These are phyloP conservation scores for Caenorhabditis auriculariae DNA, from an alignment of 2,888 invertebrate genomes.

Conservation along the genomic window DNA sequence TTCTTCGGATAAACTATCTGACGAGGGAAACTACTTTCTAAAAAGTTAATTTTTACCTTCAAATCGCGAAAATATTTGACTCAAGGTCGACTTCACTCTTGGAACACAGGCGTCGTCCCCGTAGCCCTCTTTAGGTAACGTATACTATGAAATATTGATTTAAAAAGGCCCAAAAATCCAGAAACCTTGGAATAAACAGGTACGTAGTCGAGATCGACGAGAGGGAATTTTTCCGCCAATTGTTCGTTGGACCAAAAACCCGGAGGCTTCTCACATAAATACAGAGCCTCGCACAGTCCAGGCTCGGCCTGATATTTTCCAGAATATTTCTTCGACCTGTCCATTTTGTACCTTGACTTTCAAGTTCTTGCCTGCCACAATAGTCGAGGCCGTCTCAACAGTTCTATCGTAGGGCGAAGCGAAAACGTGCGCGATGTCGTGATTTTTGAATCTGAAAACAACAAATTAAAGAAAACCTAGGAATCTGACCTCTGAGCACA, in stretches of 20 bases:
- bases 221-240: slow-evolving; percentile 48
- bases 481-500: slow-evolving; percentile 16
- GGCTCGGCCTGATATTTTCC: slow-evolving; percentile 41
- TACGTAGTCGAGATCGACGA: slow-evolving; percentile 47
- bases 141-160: slow-evolving; percentile 23
- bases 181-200: slow-evolving; percentile 47
- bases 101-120: slow-evolving; percentile 58
- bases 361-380: slow-evolving; percentile 39
- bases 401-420: slow-evolving; percentile 60
- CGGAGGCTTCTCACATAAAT: slow-evolving; percentile 54
- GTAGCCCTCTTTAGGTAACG: slow-evolving; percentile 45
- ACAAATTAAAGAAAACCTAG: no score
- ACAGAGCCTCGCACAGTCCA: slow-evolving; percentile 55
- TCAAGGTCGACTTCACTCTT: slow-evolving; percentile 43
- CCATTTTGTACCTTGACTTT: slow-evolving; percentile 51
- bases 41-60: slow-evolving; percentile 11
- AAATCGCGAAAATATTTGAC: slow-evolving; percentile 44
- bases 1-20: not conserved
- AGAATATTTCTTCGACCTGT: not conserved
- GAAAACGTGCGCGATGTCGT: slow-evolving; percentile 48
- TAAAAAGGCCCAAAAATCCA: no score
- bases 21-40: not conserved
- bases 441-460: slow-evolving; percentile 48
- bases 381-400: slow-evolving; percentile 51
- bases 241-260: slow-evolving; percentile 44